These are phyloP conservation scores for Silurus asotus DNA, from an alignment of 2,113 vertebrate genomes.

Conservation along the genomic window DNA sequence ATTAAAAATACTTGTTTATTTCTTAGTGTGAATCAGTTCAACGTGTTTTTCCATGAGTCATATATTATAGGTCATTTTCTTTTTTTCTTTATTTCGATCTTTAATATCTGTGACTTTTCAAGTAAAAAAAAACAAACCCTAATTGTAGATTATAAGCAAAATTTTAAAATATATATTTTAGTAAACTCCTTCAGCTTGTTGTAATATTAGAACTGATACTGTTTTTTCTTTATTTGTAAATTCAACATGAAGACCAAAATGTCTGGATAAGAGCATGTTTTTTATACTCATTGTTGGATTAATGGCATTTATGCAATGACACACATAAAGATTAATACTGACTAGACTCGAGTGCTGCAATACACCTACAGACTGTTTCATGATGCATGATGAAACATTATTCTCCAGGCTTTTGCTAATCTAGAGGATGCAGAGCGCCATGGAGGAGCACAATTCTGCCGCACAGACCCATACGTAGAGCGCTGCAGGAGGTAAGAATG, in stretches of 20 bases:
- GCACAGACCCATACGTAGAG: constrained; percentile 83
- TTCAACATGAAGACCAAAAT: neutral
- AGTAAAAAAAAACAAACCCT: neutral
- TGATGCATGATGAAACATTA: neutral
- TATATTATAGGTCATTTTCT: neutral
- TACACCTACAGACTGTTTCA: neutral
- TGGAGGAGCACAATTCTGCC: constrained; percentile 80
- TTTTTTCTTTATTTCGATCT: neutral
- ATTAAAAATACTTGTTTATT: neutral
- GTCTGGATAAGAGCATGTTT: neutral
- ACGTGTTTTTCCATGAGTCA: neutral
- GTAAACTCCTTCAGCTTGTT: neutral
- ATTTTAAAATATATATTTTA: neutral
- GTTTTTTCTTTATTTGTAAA: neutral
- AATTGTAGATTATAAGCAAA: neutral
- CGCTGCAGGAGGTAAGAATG: constrained; percentile 79
- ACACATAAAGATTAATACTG: neutral
- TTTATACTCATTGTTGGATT: neutral
- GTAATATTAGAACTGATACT: neutral
- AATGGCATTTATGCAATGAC: neutral
- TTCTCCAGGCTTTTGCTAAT: constrained; percentile 89
- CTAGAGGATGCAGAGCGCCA: constrained; percentile 87
- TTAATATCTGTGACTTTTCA: neutral
- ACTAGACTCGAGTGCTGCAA: neutral
- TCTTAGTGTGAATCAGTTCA: neutral